phyloP scores from a whole-genome alignment of 2,888 invertebrate species.

The Heliconius aoede region DNA sequence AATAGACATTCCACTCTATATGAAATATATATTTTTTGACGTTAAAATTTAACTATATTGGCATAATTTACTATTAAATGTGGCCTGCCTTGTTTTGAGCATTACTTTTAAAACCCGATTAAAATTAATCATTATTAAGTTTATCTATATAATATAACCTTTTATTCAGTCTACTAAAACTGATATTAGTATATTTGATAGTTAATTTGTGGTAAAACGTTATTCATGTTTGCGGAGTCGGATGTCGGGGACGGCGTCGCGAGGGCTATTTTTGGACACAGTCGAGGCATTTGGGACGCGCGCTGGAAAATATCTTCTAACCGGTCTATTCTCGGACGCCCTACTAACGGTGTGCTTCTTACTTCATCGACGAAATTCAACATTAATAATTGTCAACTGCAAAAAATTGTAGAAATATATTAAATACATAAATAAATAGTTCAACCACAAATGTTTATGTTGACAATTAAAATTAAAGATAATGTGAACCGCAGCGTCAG shows the following conservation, averaged over 20 bases:
- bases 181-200: neutral
- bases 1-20: conserved; percentile 56
- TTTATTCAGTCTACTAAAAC: neutral
- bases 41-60: conserved; percentile 33
- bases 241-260: conserved; percentile 62
- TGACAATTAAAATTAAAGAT: neutral
- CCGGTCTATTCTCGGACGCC: conserved; percentile 75
- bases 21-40: conserved; percentile 41
- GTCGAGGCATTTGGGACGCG: conserved; percentile 76
- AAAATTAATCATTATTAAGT: neutral
- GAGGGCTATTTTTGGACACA: conserved; percentile 75
- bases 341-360: conserved; percentile 66
- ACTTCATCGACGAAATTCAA: conserved; percentile 58
- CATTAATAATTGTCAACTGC: conserved; percentile 26
- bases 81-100: neutral
- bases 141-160: neutral
- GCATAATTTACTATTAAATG: conserved; percentile 25
- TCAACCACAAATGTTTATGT: conserved; percentile 21
- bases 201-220: conserved; percentile 15
- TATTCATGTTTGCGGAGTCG: conserved; percentile 55
- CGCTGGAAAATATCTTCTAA: conserved; percentile 77
- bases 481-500: conserved; percentile 27
- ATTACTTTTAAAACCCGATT: neutral
- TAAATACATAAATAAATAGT: neutral
- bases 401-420: neutral